phyloP scores from a whole-genome alignment of 2,797 vertebrate species.

The Tapera naevia region DNA sequence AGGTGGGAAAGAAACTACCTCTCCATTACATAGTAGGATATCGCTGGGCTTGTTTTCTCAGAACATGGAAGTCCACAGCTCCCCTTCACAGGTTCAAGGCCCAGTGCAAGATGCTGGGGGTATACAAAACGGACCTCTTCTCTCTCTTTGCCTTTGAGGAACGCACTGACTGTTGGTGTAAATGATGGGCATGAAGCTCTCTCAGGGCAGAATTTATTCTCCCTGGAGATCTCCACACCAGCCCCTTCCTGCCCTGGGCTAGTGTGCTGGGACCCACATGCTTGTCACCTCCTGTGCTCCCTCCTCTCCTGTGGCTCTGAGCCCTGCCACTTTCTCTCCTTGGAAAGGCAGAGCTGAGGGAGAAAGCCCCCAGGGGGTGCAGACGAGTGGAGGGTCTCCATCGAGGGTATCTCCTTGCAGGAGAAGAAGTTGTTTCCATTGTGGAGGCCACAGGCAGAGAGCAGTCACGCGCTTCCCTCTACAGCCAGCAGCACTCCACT shows the following conservation, averaged over 20 bases:
- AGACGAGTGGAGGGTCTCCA: neutral
- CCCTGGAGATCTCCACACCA: neutral
- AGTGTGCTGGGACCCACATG: neutral
- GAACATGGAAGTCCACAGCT: accelerated
- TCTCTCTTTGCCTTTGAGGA: neutral
- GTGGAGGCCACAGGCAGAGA: accelerated
- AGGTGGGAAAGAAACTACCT: neutral
- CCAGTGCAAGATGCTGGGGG: neutral
- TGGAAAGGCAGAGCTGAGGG: neutral
- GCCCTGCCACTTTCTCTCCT: neutral
- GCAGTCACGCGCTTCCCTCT: neutral
- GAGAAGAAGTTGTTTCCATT: neutral
- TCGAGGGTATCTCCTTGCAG: accelerated
- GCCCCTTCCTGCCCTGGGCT: neutral
- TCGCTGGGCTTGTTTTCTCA: neutral
- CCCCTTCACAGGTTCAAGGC: accelerated
- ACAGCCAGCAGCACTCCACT: neutral
- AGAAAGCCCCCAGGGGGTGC: neutral
- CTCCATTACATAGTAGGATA: neutral
- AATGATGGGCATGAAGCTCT: neutral
- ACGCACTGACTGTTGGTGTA: neutral
- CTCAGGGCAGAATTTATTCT: neutral
- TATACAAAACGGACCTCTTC: neutral
- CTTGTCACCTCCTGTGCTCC: neutral
- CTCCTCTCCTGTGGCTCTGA: neutral